Evolutionary conservation across 2,888 invertebrate species (phyloP).

Genomic region (Lamellibrachia columna): DNA sequence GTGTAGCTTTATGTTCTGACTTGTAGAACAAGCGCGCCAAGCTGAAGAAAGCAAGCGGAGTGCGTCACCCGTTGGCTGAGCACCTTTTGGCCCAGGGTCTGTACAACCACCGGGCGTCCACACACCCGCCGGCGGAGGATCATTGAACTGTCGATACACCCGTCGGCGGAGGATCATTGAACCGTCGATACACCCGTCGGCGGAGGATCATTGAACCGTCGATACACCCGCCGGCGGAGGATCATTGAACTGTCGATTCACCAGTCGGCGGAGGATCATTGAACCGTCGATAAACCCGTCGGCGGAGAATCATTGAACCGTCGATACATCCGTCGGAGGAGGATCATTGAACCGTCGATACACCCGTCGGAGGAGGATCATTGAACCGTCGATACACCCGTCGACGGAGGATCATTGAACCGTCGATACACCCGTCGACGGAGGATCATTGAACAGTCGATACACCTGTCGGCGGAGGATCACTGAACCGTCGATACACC

Average conservation of each 20-base stretch:
- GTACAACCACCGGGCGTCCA: slow-evolving; percentile 77
- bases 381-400: too few species aligned
- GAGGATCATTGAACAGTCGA: too few species aligned
- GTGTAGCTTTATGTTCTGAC: neutral
- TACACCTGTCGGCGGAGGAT: too few species aligned
- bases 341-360: too few species aligned
- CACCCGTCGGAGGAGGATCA: too few species aligned
- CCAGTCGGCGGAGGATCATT: too few species aligned
- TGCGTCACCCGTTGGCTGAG: slow-evolving; percentile 82
- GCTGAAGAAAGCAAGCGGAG: slow-evolving; percentile 89
- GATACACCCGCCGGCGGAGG: neutral
- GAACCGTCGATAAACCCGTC: neutral
- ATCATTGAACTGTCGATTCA: neutral
- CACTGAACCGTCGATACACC: too few species aligned
- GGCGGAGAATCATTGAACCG: neutral
- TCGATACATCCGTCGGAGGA: neutral
- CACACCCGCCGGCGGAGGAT: slow-evolving; percentile 8
- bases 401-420: too few species aligned
- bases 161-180: neutral
- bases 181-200: neutral
- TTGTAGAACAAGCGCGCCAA: slow-evolving; percentile 90
- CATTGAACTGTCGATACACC: neutral
- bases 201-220: neutral
- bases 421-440: too few species aligned
- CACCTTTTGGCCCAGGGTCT: slow-evolving; percentile 94